Evolutionary conservation across 2,888 invertebrate genomes (phyloP).

Genomic region (Pachymerium ferrugineum): DNA sequence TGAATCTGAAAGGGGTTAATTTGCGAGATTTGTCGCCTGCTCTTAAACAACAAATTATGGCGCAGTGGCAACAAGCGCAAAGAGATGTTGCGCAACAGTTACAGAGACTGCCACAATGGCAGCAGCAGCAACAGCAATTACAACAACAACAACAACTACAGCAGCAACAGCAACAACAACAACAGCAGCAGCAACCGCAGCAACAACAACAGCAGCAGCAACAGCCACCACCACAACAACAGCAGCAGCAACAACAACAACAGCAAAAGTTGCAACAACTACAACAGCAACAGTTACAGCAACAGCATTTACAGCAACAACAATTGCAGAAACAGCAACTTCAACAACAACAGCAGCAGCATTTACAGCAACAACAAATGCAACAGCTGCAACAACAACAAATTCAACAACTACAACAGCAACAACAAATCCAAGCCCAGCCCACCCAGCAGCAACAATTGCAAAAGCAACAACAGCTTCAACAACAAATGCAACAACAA

Average conservation of each 20-base stretch:
- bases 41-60: neutral
- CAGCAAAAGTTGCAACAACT: conserved; percentile 46
- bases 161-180: conserved; percentile 31
- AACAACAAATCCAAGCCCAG: conserved; percentile 39
- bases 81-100: conserved; percentile 57
- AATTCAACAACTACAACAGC: neutral
- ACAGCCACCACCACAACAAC: conserved; percentile 34
- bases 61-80: conserved; percentile 6
- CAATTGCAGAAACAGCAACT: conserved; percentile 44
- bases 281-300: conserved; percentile 40
- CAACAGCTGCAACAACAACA: conserved; percentile 34
- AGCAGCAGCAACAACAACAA: conserved; percentile 34
- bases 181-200: conserved; percentile 43
- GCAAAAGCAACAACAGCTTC: conserved; percentile 35
- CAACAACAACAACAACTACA: conserved; percentile 36
- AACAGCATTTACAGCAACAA: conserved; percentile 49
- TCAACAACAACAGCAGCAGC: conserved; percentile 37
- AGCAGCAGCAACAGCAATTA: conserved; percentile 55
- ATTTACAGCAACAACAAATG: conserved; percentile 37
- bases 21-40: conserved; percentile 2
- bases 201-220: conserved; percentile 43
- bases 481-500: conserved; percentile 42
- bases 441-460: conserved; percentile 38
- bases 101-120: conserved; percentile 64
- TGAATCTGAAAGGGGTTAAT: neutral